Evolutionary conservation across 2,113 vertebrate genomes (phyloP).

Genomic region (Caloenas nicobarica): DNA sequence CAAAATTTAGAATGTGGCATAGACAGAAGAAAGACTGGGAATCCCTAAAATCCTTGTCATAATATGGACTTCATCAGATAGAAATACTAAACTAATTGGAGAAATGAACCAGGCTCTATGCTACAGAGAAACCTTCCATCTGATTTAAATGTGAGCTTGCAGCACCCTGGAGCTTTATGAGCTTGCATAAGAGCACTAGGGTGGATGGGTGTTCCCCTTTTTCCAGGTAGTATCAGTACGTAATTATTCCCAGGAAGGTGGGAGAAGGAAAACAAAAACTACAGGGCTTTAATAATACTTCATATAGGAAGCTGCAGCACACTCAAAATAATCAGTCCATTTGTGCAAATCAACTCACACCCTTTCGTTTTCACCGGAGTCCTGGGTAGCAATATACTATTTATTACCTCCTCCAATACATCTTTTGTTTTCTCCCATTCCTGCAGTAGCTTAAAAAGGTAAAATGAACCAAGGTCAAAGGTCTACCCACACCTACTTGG

Average conservation of each 20-base stretch:
- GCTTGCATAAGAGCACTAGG: neutral
- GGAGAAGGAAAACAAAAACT: neutral
- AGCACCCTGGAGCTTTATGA: neutral
- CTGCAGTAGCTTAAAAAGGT: neutral
- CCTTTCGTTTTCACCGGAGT: neutral
- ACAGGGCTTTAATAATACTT: neutral
- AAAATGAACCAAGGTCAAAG: neutral
- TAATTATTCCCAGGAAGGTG: neutral
- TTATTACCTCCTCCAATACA: neutral
- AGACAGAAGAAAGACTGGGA: neutral
- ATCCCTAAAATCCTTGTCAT: neutral
- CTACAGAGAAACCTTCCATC: neutral
- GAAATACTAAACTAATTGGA: neutral
- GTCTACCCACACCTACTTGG: neutral
- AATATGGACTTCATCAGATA: neutral
- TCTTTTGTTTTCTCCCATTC: neutral
- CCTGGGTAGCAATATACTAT: neutral
- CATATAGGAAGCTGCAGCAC: neutral
- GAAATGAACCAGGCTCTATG: accelerated
- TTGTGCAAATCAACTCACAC: neutral
- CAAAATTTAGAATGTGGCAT: neutral
- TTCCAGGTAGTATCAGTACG: neutral
- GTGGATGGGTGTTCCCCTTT: neutral
- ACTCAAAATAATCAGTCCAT: neutral
- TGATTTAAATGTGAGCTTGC: neutral